phyloP scores from a whole-genome alignment of 2,888 invertebrate genomes.

The Litoditis marina region DNA sequence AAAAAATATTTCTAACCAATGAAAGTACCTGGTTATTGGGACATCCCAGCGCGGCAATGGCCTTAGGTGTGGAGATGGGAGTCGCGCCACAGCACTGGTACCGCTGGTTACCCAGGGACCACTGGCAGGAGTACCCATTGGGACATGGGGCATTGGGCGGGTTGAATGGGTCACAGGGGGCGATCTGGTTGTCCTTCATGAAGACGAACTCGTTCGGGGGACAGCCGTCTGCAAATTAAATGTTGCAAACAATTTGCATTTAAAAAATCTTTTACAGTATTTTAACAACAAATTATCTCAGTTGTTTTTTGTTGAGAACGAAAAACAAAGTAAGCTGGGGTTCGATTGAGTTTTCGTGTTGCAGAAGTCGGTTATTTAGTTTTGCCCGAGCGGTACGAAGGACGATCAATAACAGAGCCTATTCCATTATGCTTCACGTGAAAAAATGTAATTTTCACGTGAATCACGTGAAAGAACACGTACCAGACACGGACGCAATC shows the following conservation, averaged over 20 bases:
- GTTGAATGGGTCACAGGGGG: conserved; percentile 58
- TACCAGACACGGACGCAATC: conserved; percentile 50
- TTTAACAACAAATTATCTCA: no score
- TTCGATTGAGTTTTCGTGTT: no score
- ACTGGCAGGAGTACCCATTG: conserved; percentile 58
- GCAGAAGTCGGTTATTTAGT: no score
- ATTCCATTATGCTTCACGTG: no score
- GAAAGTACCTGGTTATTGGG: conserved; percentile 52
- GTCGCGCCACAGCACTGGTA: conserved; percentile 59
- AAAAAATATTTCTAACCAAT: neutral
- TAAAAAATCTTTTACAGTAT: neutral
- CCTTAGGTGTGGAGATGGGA: conserved; percentile 56
- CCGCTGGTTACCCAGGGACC: conserved; percentile 59
- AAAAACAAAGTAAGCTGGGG: no score
- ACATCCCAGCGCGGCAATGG: conserved; percentile 56
- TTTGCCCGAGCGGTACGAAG: no score
- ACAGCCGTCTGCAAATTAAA: conserved; percentile 47
- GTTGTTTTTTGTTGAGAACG: no score
- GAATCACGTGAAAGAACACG: neutral
- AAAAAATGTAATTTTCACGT: no score
- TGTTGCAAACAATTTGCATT: neutral
- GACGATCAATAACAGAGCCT: no score
- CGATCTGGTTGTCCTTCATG: conserved; percentile 60
- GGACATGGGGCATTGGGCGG: conserved; percentile 53
- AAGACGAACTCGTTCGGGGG: conserved; percentile 60